A percentile compares a stretch with the other conserved stretches of the same genome.
Conservation (phyloP, 92 coral and sea anemone species). For the Paramuricea clavata region DNA sequence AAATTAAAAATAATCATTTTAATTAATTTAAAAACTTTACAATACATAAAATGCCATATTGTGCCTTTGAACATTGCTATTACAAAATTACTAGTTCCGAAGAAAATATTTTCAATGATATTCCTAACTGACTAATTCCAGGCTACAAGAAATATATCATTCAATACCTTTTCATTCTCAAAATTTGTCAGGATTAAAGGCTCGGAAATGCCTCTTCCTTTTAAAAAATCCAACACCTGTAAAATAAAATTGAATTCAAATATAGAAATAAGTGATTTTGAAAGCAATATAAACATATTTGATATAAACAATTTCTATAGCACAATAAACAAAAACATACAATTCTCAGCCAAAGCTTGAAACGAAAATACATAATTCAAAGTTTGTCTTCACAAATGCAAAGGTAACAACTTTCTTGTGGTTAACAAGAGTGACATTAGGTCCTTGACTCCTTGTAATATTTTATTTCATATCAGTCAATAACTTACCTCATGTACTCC, state of each 20-base stretch:
- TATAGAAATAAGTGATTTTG: background rate
- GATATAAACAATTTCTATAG: background rate
- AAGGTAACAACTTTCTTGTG: background rate
- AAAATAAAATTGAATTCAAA: background rate
- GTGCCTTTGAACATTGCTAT: background rate
- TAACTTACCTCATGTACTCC: background rate
- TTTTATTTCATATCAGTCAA: background rate
- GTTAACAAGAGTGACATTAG: background rate
- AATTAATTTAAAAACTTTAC: too few species aligned
- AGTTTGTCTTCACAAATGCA: too few species aligned
- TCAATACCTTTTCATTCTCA: background rate
- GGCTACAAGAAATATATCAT: background rate
- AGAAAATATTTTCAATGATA: background rate
- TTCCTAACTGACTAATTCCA: background rate
- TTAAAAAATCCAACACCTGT: background rate
- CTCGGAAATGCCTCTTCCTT: background rate
- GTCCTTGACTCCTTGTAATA: too few species aligned
- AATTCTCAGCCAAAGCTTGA: too few species aligned
- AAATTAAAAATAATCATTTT: too few species aligned
- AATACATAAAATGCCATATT: too few species aligned
- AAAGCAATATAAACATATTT: background rate
- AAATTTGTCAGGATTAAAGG: background rate
- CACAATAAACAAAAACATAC: too few species aligned
- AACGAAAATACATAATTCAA: too few species aligned
- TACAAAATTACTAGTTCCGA: background rate